Conservation (phyloP, 2,888 invertebrate genomes). For the Eupithecia abbreviata region DNA sequence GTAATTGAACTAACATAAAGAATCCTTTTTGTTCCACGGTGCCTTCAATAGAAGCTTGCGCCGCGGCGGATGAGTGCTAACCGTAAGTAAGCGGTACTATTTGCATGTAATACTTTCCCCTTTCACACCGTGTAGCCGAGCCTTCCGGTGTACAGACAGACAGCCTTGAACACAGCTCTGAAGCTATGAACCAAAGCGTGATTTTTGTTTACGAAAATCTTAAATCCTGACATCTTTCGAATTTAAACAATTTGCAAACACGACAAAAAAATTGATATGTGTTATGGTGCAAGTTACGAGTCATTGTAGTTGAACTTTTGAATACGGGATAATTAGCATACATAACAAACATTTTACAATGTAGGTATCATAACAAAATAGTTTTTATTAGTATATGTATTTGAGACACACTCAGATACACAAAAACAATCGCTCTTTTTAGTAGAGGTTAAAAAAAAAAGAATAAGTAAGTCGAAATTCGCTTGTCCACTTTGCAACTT, state of each 20-base stretch:
- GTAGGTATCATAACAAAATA: no score
- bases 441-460: neutral
- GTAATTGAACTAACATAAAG: slow-evolving; percentile 53
- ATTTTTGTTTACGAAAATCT: neutral
- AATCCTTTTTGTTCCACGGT: slow-evolving; percentile 64
- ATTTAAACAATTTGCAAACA: neutral
- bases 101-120: slow-evolving; percentile 57
- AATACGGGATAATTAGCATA: no score
- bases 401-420: no score
- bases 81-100: slow-evolving; percentile 71
- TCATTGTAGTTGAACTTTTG: no score
- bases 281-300: no score
- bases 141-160: neutral
- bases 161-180: neutral
- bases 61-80: slow-evolving; percentile 65
- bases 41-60: slow-evolving; percentile 68
- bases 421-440: no score
- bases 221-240: neutral
- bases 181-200: neutral
- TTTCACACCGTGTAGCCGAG: slow-evolving; percentile 12
- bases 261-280: no score
- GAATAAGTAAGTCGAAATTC: neutral
- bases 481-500: neutral
- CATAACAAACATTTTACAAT: no score
- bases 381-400: no score